Evolutionary conservation across 2,113 vertebrate genomes (phyloP), one percentile per base, ranked within the genome.

Genomic region (Malurus elegans): DNA sequence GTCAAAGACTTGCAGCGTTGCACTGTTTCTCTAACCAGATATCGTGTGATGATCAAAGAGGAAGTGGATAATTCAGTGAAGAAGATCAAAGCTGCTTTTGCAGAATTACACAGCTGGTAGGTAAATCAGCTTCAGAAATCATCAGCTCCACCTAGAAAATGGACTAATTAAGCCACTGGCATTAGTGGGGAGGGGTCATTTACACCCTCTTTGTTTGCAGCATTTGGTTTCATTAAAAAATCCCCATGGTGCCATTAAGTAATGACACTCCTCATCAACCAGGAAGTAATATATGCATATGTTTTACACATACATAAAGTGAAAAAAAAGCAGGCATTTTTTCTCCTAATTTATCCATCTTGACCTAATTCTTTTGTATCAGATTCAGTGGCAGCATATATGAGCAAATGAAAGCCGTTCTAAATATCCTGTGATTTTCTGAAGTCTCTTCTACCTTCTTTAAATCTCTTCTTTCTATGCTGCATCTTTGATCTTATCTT

Each of bases 41-140:
- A 98, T 1, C 98, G 98, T 4, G 94, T 98, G 87, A 98, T 98
- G 98, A 97, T 98, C 92, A 98, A 98, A 96, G 98, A 98, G 51
- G 98, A 98, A 84, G 98, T 98, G 70, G 98, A 98, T 91, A 98
- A 92, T 86, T 98, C 98, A 2, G 97, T 98, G 79, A 98, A 98
- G 97, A 98, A 98, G 90, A 98, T 98, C 94, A 98, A 98, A 97
- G 97, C 97, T 56, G 98, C 98, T 48, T 98, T 98, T 95, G 98
- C 98, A 26, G 98, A 98, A 61, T 83, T 98, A 71, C 98, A 98
- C 88, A 98, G 97, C 94, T 98, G 98, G 98, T 98, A 95, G 95
- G 98, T 96, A 73, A 75, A 88, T 71, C 25, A 12, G 16, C 51
- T 44, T 53, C 26, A 87, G 62, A 79, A 25, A 56, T 45, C 32